Evolutionary conservation across 2,888 invertebrate species (phyloP).

Genomic region (Homarus gammarus): DNA sequence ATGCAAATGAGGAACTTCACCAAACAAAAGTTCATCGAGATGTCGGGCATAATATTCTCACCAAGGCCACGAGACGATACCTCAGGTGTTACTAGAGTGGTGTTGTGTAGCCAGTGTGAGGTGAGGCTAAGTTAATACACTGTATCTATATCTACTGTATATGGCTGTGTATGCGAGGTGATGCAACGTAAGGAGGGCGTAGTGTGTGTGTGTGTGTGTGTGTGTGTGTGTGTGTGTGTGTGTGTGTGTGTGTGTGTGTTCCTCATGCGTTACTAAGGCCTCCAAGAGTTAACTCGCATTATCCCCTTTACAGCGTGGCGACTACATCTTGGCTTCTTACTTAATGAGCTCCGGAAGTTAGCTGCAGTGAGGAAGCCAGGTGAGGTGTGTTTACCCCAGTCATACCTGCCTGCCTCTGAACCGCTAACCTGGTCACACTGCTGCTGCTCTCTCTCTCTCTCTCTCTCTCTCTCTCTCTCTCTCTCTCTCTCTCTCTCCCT

Average conservation of each 20-base stretch:
- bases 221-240: neutral
- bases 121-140: no score
- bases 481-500: neutral
- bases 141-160: no score
- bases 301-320: neutral
- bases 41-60: neutral
- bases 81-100: no score
- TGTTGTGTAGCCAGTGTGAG: no score
- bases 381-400: neutral
- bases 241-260: neutral
- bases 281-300: neutral
- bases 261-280: neutral
- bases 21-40: neutral
- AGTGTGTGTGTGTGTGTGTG: neutral
- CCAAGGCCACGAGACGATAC: no score
- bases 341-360: neutral
- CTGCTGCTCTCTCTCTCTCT: neutral
- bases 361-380: neutral
- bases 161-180: no score
- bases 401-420: neutral
- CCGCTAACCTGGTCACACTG: neutral
- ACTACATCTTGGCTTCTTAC: neutral
- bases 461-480: neutral
- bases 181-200: no score
- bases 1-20: conserved; percentile 6